Base-by-base conservation (phyloP, 2,797 vertebrate species). In the Pachyuromys duprasi region DNA sequence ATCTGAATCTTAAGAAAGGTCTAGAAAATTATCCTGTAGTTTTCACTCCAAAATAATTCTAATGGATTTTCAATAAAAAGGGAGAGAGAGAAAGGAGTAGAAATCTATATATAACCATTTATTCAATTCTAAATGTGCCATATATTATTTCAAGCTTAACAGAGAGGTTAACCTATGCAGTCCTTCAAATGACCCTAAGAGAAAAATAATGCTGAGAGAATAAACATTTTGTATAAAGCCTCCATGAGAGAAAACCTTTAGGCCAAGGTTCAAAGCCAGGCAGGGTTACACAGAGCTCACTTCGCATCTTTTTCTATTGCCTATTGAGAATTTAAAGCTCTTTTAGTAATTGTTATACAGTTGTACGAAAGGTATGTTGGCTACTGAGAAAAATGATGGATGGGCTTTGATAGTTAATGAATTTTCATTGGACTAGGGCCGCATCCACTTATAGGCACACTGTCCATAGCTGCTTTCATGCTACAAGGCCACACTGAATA, bases 91-190 rank as follows among this genome's bases (percentile, higher is more conserved):
- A 78, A 62, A 49, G 24, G 5, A 53, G 33, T 5, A 60, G 70
- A 94, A 94, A 91, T 69, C 5, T 89, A 80, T 95, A 33, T 18
- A 8, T 62, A 91, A 91, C 53, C 53, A 63, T 45, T 70, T 45
- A 89, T 45, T 88, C 42, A 88, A 3, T 78, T 81, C 8, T 49
- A 63, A 86, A 60, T 60, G 36, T n/a, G 31, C 1, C 15, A 82
- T 17, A 62, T 15, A 79, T 18, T 81, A 31, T 20, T 24, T 49
- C 45, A 92, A 86, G 1, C 8, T 8, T 22, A 18, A 36, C 7
- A 81, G 0, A 8, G 36, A 18, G 26, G 78, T 36, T 63, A 90
- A n/a, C 60, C 39, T 18, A 12, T 62, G 15, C 18, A 70, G 55
- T 20, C 33, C 36, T 33, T 5, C n/a, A 81, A 91, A 39, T 12